Evolutionary conservation across 2,888 invertebrate genomes (phyloP), one percentile per base, ranked within the genome.

Genomic region (Chymomyza procnemis): DNA sequence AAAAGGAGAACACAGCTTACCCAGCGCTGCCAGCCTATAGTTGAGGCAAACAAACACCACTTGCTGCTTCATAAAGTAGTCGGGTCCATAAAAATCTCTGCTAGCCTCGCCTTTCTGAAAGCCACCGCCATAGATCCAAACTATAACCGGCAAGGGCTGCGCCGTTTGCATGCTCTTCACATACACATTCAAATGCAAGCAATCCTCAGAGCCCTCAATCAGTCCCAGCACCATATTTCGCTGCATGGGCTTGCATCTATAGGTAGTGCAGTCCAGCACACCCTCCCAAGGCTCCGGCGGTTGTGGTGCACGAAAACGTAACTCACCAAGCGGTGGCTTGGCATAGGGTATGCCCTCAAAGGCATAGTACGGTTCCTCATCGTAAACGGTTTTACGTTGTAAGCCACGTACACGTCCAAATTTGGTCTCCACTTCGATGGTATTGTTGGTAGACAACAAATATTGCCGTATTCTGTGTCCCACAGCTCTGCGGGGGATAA

Each of bases 61-160:
- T 56, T 91, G 90, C 69, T 92, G 88, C 47, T 89, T 88, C 87
- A 92, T 88, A 4, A 92, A 89, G 73, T 91, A 91, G 64, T 92
- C 92, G 0, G 92, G 92, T 6, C 92, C 91, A 69, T 90, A 91
- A 1, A 88, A 9, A 50, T 88, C 88, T 0, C 89, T 79, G 69
- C 90, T 78, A 18, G 91, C 91, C 16, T 91, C 91, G 1, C 92
- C 92, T n/a, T 84, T 75, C 61, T 89, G 89, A 73, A 91, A 92
- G 1, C 90, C 92, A 1, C 92, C 92, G 2, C 92, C 92, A 75
- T 91, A 91, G 57, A 93, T 90, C 88, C 90, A 92, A 0, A 93
- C 90, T 89, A 92, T 90, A 0, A 93, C 91, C 0, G 91, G 90
- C 30, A 89, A 69, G 2, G 79, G 86, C 73, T 73, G 75, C 60